Evolutionary conservation across 2,888 invertebrate species (phyloP), one percentile per base, ranked within the genome.

Genomic region (Idaea straminata): DNA sequence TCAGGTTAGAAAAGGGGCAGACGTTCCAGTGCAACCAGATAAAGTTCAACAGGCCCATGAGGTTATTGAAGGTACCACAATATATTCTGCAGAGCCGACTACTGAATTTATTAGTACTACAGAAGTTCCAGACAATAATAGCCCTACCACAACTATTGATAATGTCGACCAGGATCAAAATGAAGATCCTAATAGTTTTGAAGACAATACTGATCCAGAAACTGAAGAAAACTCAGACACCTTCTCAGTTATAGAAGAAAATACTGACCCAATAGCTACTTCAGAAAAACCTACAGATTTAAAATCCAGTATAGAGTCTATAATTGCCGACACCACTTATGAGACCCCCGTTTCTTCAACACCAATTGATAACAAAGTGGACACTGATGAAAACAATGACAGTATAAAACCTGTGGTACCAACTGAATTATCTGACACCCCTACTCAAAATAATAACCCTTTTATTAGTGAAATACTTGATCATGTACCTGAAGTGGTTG

Each of bases 51-150:
- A 88, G 71, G 73, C 84, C 15, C 90, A 88, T 80, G 90, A 92
- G 83, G 90, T 96, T 35, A 86, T 96, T 72, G 96, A 96, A 83
- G 96, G 96, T 15, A 96, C 96, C 13, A 95, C 94, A 34, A 88
- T 96, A 73, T 94, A 92, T 71, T 83, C 87, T 4, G 84, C 87
- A 7, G 86, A 88, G 69, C 47, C 69, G 7, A 79, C 70, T 63
- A 74, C 79, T 47, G 62, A 72, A 35, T 68, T 74, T 15, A 67
- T 70, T 25, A 73, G 35, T 65, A 65, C 66, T 67, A 67, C 69
- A 61, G 73, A 73, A 63, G 68, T 47, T 38, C 57, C 68, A 62
- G 69, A 71, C 60, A 69, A 36, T 62, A 61, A 68, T 25, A 70
- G 62, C 69, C 64, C 63, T 66, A 58, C 66, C 58, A 69, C 66